phyloP scores from a whole-genome alignment of 2,113 vertebrate species.

The Choloepus hoffmanni region DNA sequence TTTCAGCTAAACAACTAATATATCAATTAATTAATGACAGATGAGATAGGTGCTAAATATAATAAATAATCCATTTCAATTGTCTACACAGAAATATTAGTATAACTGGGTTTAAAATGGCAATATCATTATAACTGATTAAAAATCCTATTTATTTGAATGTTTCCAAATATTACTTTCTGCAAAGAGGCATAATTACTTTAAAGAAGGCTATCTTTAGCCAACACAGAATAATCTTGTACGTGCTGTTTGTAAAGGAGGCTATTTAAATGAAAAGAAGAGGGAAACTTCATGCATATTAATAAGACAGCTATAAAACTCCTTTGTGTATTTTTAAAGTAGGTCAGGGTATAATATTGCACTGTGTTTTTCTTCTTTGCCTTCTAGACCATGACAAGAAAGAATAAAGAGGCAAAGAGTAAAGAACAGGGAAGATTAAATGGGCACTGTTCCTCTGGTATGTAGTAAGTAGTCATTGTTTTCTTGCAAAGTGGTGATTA shows the following conservation, averaged over 20 bases:
- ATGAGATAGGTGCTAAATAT: conserved; percentile 27
- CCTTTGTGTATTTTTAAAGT: background rate
- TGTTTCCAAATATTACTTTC: conserved; percentile 42
- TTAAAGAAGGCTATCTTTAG: conserved; percentile 53
- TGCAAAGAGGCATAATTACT: background rate
- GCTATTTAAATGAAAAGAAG: conserved; percentile 25
- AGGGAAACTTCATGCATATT: conserved; percentile 20
- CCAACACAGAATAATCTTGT: background rate
- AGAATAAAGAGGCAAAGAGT: background rate
- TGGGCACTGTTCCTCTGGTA: background rate
- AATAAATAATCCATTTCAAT: conserved; percentile 40
- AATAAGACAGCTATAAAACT: background rate
- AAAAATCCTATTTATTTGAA: conserved; percentile 31
- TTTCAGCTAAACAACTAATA: conserved; percentile 14
- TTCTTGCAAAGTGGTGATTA: background rate
- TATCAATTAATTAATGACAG: conserved; percentile 16
- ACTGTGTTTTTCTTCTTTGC: background rate
- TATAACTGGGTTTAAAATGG: background rate
- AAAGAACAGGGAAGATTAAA: background rate
- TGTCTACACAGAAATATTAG: background rate
- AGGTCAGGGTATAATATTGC: background rate
- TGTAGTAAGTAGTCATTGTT: background rate
- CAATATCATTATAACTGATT: conserved; percentile 32
- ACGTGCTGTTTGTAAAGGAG: conserved; percentile 14
- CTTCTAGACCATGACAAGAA: conserved; percentile 18